Base-by-base conservation (phyloP, 2,888 invertebrate species). In the Acanthopleura granulata region DNA sequence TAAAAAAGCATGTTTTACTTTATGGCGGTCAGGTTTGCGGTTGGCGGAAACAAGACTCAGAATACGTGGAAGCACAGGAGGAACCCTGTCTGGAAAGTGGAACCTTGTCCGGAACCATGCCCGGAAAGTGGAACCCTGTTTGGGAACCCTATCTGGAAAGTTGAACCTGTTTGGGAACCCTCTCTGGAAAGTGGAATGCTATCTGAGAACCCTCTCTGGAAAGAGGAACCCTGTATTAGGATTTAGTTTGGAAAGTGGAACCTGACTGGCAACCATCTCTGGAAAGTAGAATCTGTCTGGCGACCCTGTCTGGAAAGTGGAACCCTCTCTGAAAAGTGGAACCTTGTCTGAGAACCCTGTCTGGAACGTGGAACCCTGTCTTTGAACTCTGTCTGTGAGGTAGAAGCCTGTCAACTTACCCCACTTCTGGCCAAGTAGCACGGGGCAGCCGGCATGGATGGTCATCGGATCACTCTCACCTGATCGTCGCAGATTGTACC, bases 391-490 rank as follows among this genome's bases (percentile, higher is more conserved):
- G 9, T 40, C 40, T 40, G 40, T 57, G 4, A 57, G 57, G 57
- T 3, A 14, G 29, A 66, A 6, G 4, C 66, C 3, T 66, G 66
- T 27, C 22, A 66, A 66, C 92, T 89, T 91, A 96, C 97, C 97
- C 98, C 98, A 98, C 92, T 98, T 98, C 61, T 95, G 95, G 72
- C 98, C 98, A 3, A 96, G 94, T 16, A 98, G 93, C 57, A 98
- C 98, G 0, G 98, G 98, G 91, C 98, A 98, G 72, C 97, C 98
- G 0, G 97, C 98, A 91, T 98, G 98, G 75, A 97, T 92, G 0
- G 97, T 98, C 82, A 94, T 93, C 81, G 93, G 92, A 92, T 98
- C 96, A 1, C 97, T 97, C 84, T 96, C 95, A 0, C 98, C 98
- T 77, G 94, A 96, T 0, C 94, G 93, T 89, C 95, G 94, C 80